Conservation (phyloP, 2,888 invertebrate genomes). For the Theretra japonica region DNA sequence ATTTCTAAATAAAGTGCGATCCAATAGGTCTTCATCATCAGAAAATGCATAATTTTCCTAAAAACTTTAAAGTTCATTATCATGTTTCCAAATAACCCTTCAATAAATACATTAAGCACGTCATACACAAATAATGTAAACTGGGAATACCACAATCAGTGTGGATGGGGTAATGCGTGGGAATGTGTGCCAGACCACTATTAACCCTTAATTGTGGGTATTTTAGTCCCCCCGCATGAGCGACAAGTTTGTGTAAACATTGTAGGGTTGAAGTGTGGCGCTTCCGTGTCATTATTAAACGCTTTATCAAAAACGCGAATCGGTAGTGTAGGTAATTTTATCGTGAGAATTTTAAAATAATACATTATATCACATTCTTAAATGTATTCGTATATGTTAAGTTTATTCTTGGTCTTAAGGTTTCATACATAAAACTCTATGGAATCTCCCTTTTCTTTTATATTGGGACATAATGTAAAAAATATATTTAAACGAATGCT, state of each 20-base stretch:
- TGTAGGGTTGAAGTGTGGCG: constrained; percentile 49
- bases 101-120: neutral
- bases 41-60: too few relatives aligned
- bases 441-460: too few relatives aligned
- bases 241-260: constrained; percentile 45
- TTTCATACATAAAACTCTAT: too few relatives aligned
- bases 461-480: too few relatives aligned
- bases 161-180: constrained; percentile 53
- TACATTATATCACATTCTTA: neutral
- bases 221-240: constrained; percentile 42
- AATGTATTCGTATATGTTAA: neutral
- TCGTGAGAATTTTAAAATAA: constrained; percentile 19
- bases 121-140: neutral
- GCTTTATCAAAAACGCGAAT: constrained; percentile 65
- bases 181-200: constrained; percentile 58
- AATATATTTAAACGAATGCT: too few relatives aligned
- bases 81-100: too few relatives aligned
- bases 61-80: too few relatives aligned
- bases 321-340: constrained; percentile 42
- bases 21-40: too few relatives aligned
- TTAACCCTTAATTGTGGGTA: constrained; percentile 65
- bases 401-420: too few relatives aligned
- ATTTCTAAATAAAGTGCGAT: too few relatives aligned
- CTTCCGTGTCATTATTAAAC: constrained; percentile 58
- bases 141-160: constrained; percentile 32